Conservation (phyloP, 2,113 vertebrate species). For the Uropsilus gracilis region DNA sequence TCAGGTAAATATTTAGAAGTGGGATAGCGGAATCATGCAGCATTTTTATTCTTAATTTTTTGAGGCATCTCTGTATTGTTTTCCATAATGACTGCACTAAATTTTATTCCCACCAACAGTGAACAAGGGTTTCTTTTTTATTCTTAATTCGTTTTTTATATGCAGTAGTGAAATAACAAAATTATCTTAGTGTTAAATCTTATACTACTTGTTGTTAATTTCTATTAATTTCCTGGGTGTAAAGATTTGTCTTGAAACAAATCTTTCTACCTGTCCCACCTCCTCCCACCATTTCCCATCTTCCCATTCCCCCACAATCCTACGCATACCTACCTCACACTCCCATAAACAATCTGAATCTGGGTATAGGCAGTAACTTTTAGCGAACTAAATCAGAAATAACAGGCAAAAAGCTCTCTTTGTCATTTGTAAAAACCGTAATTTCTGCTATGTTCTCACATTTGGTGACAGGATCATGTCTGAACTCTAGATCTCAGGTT, state of each 20-base stretch:
- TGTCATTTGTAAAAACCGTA: background rate
- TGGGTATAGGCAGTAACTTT: background rate
- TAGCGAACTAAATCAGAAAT: background rate
- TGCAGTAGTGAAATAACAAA: background rate
- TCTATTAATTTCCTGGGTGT: background rate
- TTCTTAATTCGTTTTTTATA: background rate
- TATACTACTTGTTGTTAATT: background rate
- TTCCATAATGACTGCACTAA: background rate
- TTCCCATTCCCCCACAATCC: background rate
- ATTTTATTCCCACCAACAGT: background rate
- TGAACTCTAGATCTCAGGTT: background rate
- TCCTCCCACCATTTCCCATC: background rate
- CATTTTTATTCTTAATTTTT: background rate
- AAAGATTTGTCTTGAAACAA: background rate
- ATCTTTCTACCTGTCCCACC: background rate
- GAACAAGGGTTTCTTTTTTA: background rate
- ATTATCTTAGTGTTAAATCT: background rate
- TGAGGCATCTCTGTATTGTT: background rate
- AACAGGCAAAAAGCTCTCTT: background rate
- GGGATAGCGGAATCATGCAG: background rate
- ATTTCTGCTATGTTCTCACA: background rate
- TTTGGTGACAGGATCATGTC: slow-evolving; percentile 31
- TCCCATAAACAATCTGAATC: background rate
- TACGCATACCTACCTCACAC: background rate
- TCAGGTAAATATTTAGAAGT: background rate